phyloP scores from a whole-genome alignment of 2,888 invertebrate genomes.

The Leptopilina syphax region DNA sequence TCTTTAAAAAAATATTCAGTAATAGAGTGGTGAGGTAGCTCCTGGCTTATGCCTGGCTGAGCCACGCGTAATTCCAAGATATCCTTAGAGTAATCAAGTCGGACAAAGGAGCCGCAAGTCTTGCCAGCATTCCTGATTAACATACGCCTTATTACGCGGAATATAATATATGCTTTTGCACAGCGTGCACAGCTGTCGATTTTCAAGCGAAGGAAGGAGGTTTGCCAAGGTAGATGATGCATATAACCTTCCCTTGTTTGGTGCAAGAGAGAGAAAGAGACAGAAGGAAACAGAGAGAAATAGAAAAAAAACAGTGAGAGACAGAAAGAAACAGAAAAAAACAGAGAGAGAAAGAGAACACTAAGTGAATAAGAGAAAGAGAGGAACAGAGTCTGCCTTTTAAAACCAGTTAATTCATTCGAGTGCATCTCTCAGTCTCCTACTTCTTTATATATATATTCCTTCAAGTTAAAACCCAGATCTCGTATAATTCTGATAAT shows the following conservation, averaged over 20 bases:
- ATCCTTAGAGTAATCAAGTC: slow-evolving; percentile 55
- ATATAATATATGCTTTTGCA: slow-evolving; percentile 60
- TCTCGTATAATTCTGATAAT: slow-evolving; percentile 48
- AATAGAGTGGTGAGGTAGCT: slow-evolving; percentile 20
- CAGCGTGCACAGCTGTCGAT: slow-evolving; percentile 51
- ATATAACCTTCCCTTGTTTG: not conserved
- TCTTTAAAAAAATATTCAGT: slow-evolving; percentile 10
- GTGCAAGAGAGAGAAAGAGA: not conserved
- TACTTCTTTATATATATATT: not conserved
- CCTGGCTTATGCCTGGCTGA: slow-evolving; percentile 8
- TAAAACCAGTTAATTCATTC: slow-evolving; percentile 48
- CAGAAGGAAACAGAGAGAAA: no score
- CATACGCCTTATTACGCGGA: slow-evolving; percentile 64
- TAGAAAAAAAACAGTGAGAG: no score
- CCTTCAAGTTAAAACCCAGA: slow-evolving; percentile 18
- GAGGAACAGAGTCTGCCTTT: not conserved
- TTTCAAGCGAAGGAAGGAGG: slow-evolving; percentile 7
- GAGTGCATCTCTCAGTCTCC: not conserved
- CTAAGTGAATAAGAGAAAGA: not conserved
- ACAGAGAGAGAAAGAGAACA: not conserved
- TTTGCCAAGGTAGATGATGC: not conserved
- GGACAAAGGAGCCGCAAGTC: slow-evolving; percentile 63
- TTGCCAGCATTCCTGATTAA: slow-evolving; percentile 63
- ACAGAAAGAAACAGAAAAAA: no score
- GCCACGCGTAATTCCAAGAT: slow-evolving; percentile 37